Conservation (phyloP, 2,797 vertebrate species). For the Myripristis murdjan region DNA sequence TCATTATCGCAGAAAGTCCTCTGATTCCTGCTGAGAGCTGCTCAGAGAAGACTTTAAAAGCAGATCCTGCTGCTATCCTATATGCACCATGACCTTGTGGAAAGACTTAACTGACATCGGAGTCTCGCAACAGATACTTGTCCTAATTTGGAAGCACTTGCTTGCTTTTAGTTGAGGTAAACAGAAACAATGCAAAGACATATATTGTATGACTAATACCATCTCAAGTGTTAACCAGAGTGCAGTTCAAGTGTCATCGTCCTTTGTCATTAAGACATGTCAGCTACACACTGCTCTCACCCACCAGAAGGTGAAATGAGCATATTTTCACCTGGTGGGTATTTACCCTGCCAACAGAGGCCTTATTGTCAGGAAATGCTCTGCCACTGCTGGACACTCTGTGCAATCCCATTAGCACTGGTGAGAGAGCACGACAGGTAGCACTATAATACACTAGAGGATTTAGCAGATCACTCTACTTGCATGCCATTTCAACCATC, state of each 20-base stretch:
- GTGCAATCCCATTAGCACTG: conserved; percentile 67
- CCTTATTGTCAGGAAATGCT: conserved; percentile 18
- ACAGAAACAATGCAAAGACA: conserved; percentile 4
- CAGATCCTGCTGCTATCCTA: conserved; percentile 29
- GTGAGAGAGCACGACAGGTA: conserved; percentile 57
- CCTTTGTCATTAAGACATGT: not conserved
- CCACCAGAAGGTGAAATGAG: not conserved
- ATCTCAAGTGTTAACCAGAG: not conserved
- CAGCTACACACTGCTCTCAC: not conserved
- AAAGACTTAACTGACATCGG: conserved; percentile 23
- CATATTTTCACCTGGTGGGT: not conserved
- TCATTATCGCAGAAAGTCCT: conserved; percentile 51
- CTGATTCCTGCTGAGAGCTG: conserved; percentile 34
- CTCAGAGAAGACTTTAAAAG: conserved; percentile 31
- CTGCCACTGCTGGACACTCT: conserved; percentile 50
- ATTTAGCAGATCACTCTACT: conserved; percentile 63
- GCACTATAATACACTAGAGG: conserved; percentile 59
- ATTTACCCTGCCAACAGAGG: conserved; percentile 5
- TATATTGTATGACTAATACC: not conserved
- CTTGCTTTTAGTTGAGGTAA: conserved; percentile 23
- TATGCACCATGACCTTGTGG: conserved; percentile 2
- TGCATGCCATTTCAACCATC: conserved; percentile 24
- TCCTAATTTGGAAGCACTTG: conserved; percentile 20
- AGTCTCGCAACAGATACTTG: conserved; percentile 8
- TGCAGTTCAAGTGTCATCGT: not conserved